Evolutionary conservation across 2,888 invertebrate species (phyloP).

Genomic region (Cryptus viduatorius): DNA sequence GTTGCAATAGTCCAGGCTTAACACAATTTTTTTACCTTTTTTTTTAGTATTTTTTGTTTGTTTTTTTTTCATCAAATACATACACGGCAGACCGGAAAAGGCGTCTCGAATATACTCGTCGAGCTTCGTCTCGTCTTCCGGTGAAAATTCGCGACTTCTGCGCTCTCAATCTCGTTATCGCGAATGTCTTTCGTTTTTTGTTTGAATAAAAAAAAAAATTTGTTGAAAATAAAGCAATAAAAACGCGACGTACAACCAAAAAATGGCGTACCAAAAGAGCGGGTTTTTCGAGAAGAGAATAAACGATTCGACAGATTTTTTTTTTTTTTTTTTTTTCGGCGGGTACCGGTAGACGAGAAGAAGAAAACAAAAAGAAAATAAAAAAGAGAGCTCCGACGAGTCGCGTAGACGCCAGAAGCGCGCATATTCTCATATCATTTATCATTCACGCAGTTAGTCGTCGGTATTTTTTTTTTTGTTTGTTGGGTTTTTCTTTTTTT

Average conservation of each 20-base stretch:
- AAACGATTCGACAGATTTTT: constrained; percentile 11
- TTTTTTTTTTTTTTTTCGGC: not conserved
- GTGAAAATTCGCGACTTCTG: constrained; percentile 41
- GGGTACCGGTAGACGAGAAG: constrained; percentile 22
- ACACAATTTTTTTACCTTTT: constrained; percentile 64
- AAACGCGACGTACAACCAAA: constrained; percentile 18
- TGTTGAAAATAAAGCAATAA: constrained; percentile 37
- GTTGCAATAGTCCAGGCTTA: constrained; percentile 84
- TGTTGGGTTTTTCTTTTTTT: not conserved
- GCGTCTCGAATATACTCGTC: constrained; percentile 46
- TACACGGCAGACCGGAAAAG: constrained; percentile 69
- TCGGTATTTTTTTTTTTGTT: constrained; percentile 26
- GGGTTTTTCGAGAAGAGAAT: not conserved
- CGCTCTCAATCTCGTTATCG: not conserved
- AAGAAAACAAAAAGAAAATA: not conserved
- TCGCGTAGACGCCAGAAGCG: constrained; percentile 44
- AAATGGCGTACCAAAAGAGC: not conserved
- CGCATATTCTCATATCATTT: constrained; percentile 48
- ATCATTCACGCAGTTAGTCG: constrained; percentile 58
- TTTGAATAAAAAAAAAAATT: constrained; percentile 29
- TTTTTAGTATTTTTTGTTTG: constrained; percentile 28
- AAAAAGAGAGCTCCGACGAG: constrained; percentile 24
- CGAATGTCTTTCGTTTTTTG: not conserved
- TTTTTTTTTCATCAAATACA: constrained; percentile 59
- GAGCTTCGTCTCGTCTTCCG: constrained; percentile 38